Conservation (phyloP, 2,113 vertebrate genomes). For the Corythornis cristatus region DNA sequence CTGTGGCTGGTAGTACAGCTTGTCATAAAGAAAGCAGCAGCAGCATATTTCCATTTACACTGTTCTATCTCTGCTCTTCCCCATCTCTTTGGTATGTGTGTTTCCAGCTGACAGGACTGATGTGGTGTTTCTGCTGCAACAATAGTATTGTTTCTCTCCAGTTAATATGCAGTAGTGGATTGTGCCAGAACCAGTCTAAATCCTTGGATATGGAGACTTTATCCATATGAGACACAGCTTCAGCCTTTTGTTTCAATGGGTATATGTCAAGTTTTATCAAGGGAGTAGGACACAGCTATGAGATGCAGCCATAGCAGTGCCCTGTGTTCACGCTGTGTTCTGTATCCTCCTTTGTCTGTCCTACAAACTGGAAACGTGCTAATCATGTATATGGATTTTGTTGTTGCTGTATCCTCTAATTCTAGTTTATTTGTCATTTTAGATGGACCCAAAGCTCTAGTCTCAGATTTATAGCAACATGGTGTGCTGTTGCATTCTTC, state of each 20-base stretch:
- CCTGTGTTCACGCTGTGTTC: background rate
- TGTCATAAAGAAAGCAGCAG: background rate
- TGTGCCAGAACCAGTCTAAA: background rate
- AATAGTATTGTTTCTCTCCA: background rate
- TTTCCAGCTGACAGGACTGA: background rate
- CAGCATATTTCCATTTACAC: background rate
- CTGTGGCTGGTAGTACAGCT: background rate
- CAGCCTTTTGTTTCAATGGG: background rate
- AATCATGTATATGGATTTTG: background rate
- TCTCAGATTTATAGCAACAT: background rate
- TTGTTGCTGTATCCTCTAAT: background rate
- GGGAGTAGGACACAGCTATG: background rate
- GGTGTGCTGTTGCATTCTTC: background rate
- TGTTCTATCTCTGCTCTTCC: background rate
- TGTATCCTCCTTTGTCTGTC: background rate
- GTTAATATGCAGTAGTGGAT: background rate
- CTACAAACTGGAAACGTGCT: background rate
- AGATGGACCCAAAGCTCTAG: background rate
- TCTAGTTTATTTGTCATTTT: constrained; percentile 25
- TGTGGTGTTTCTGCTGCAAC: background rate
- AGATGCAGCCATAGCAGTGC: background rate
- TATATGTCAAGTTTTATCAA: background rate
- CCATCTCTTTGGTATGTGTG: background rate
- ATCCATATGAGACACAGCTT: background rate
- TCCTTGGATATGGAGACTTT: background rate